Conservation (phyloP, 2,888 invertebrate species). For the Tenthredo amoena region DNA sequence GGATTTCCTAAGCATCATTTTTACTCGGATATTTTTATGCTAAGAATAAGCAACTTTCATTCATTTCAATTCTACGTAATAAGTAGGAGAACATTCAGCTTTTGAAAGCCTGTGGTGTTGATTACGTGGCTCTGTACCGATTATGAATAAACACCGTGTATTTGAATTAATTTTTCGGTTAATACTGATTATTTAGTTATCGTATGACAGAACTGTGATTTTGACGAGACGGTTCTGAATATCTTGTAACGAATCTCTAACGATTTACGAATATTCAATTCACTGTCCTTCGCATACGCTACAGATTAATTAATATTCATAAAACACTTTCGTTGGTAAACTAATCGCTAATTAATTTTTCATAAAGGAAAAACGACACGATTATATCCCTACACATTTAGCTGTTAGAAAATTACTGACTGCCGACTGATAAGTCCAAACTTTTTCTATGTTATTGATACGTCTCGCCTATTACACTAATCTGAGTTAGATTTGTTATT, state of each 20-base stretch:
- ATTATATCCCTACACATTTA: background rate
- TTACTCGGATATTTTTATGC: background rate
- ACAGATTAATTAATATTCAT: background rate
- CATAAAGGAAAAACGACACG: background rate
- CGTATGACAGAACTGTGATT: background rate
- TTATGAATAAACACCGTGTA: background rate
- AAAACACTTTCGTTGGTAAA: background rate
- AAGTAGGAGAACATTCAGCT: background rate
- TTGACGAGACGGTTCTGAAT: background rate
- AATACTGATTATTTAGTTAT: background rate
- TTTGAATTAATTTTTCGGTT: background rate
- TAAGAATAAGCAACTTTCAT: background rate
- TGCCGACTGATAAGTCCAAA: background rate
- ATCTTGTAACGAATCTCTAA: background rate
- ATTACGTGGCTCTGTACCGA: background rate
- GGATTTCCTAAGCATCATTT: background rate
- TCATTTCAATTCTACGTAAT: background rate
- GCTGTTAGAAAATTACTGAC: background rate
- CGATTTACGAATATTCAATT: background rate
- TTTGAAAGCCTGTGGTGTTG: background rate
- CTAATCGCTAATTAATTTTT: background rate
- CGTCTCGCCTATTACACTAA: background rate
- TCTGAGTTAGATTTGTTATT: background rate
- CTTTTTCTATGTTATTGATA: background rate
- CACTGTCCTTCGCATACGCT: background rate